Evolutionary conservation across 2,888 invertebrate species (phyloP), one percentile per base, ranked within the genome.

Genomic region (Ophonus ardosiacus): DNA sequence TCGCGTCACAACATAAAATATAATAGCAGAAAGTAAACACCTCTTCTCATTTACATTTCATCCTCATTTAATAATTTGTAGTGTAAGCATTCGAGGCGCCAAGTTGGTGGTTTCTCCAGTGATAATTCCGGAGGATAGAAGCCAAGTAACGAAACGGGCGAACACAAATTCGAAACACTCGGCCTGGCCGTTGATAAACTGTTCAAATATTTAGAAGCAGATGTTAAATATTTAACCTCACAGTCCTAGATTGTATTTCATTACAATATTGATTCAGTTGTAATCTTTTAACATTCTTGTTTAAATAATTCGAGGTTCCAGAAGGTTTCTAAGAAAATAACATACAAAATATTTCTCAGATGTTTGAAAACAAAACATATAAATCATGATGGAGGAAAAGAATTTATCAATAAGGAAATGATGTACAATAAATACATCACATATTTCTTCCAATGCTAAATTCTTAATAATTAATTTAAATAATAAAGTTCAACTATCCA

Each of bases 201-300:
- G 83, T 74, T 43, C 74, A 83, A 83, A 83, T 83, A 83, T 83
- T 83, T 76, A 83, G 61, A 76, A n/a, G 31, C 43, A 83, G 74
- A 83, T 71, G 56, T 43, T 57, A 83, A 83, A 83, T 83, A 83
- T 83, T 83, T 83, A 76, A 83, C 83, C 74, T 74, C 43, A 71
- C 82, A 76, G 76, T 61, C 81, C 24, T 68, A 43, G 51, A 68
- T 81, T 68, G 51, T 78, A 59, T 78, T 76, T 78, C 78, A 78
- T 78, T 78, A 78, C 57, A 78, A 57, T 78, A 78, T 78, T 78
- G 78, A 57, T 78, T 78, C 57, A 78, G 78, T 78, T 78, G 56
- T 59, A 78, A 78, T 78, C 78, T 78, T 78, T 76, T 57, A 78
- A 57, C 78, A 78, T 78, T 78, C 59, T 57, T 13, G 17, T 43